These are phyloP conservation scores for Pedionomus torquatus DNA, from an alignment of 2,113 vertebrate genomes.

Conservation along the genomic window DNA sequence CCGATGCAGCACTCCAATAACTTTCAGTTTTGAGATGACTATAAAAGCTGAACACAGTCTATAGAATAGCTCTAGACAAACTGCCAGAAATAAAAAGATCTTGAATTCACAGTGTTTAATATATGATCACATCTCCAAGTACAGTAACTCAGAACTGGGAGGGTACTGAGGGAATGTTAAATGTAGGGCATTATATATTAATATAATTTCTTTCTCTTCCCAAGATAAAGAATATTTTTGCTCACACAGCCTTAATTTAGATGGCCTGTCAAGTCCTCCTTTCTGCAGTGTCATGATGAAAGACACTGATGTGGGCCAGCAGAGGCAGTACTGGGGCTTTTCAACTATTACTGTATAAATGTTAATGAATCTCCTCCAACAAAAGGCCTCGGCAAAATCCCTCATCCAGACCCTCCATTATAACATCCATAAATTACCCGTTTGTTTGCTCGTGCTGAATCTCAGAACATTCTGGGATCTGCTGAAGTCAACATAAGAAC, in stretches of 20 bases:
- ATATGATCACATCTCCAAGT: conserved; percentile 1
- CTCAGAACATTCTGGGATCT: background rate
- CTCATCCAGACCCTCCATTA: background rate
- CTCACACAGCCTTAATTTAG: background rate
- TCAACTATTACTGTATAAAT: background rate
- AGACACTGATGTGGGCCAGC: conserved; percentile 18
- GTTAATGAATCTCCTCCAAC: background rate
- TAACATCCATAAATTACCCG: background rate
- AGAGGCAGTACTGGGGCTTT: background rate
- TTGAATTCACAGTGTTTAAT: conserved; percentile 4
- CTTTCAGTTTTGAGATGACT: conserved; percentile 8
- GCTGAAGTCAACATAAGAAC: background rate
- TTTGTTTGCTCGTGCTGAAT: background rate
- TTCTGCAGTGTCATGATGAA: conserved; percentile 37
- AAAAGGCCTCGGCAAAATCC: background rate
- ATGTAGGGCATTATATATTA: conserved; percentile 21
- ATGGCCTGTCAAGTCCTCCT: conserved; percentile 1
- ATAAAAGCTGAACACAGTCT: background rate
- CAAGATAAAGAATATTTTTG: conserved; percentile 31
- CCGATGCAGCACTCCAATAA: background rate
- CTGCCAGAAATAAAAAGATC: background rate
- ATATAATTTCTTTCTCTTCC: conserved; percentile 53
- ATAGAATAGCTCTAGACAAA: background rate
- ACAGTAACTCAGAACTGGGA: conserved; percentile 33
- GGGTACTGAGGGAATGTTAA: conserved; percentile 62